Conservation (phyloP, 2,113 vertebrate species). For the Tetrao urogallus region DNA sequence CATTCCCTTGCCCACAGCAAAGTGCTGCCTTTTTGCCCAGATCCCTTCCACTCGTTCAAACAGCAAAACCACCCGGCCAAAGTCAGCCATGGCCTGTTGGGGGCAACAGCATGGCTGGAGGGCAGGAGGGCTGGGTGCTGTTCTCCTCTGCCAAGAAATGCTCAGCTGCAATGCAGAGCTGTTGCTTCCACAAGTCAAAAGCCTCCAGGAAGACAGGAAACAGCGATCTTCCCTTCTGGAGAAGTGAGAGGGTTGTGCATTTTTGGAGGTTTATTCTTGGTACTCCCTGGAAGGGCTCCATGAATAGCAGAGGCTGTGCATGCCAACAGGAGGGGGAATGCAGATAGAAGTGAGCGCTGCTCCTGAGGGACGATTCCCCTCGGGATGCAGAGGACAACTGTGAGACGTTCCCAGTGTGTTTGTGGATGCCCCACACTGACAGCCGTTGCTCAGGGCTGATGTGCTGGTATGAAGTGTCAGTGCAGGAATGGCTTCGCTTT, state of each 20-base stretch:
- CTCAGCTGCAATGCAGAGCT: rapidly evolving
- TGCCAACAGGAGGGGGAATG: not conserved
- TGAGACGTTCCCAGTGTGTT: rapidly evolving
- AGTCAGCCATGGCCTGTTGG: not conserved
- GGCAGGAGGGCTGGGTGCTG: not conserved
- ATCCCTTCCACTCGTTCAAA: not conserved
- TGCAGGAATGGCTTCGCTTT: rapidly evolving
- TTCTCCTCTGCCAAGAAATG: not conserved
- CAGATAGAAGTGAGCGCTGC: not conserved
- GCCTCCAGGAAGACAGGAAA: rapidly evolving
- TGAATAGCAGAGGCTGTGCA: rapidly evolving
- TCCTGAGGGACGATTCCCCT: not conserved
- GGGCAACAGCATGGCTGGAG: not conserved
- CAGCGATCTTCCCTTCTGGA: not conserved
- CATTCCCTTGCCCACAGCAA: no score
- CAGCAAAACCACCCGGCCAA: not conserved
- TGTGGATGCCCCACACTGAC: rapidly evolving
- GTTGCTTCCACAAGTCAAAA: not conserved
- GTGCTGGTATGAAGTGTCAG: rapidly evolving
- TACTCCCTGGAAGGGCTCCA: not conserved
- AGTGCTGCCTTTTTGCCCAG: not conserved
- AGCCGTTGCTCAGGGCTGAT: rapidly evolving
- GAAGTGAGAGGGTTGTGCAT: not conserved
- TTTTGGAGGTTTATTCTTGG: not conserved
- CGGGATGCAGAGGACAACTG: not conserved